Evolutionary conservation across 2,113 vertebrate genomes (phyloP).

Genomic region (Chiloscyllium plagiosum): DNA sequence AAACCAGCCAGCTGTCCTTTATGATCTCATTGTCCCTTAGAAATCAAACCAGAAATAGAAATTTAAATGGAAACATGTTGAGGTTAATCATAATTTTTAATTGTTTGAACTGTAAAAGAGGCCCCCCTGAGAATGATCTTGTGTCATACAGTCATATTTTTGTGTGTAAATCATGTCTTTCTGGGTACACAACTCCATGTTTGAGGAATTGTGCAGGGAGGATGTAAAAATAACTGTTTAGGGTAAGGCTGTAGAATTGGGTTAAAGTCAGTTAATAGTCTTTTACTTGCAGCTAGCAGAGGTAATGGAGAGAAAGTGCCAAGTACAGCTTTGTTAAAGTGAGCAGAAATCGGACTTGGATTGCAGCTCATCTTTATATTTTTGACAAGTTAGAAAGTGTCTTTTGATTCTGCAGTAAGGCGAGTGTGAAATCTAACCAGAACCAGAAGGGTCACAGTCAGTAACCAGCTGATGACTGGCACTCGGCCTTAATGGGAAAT

Average conservation of each 20-base stretch:
- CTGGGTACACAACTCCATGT: neutral
- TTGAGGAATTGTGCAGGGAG: neutral
- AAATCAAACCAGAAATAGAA: conserved; percentile 23
- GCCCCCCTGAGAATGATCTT: too few relatives aligned
- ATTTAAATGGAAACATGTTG: neutral
- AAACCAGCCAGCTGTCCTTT: neutral
- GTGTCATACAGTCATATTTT: neutral
- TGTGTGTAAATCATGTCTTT: neutral
- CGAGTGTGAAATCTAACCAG: neutral
- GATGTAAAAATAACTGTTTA: neutral
- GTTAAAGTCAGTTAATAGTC: neutral
- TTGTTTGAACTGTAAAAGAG: neutral
- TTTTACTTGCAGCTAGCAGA: neutral
- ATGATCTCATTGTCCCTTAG: neutral
- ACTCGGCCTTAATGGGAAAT: conserved; percentile 39
- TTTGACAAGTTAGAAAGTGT: neutral
- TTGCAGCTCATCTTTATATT: neutral
- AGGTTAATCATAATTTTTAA: neutral
- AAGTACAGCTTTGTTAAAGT: neutral
- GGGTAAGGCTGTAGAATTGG: neutral
- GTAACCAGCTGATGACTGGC: conserved; percentile 40
- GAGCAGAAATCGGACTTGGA: neutral
- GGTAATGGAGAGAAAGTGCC: neutral
- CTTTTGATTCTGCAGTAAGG: neutral
- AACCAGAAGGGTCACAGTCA: conserved; percentile 28